Percentiles rank a stretch among this genome's conserved stretches.
Evolutionary conservation across 1,140 invertebrate species (phyloP).

Genomic region (Trichonephila clavata): DNA sequence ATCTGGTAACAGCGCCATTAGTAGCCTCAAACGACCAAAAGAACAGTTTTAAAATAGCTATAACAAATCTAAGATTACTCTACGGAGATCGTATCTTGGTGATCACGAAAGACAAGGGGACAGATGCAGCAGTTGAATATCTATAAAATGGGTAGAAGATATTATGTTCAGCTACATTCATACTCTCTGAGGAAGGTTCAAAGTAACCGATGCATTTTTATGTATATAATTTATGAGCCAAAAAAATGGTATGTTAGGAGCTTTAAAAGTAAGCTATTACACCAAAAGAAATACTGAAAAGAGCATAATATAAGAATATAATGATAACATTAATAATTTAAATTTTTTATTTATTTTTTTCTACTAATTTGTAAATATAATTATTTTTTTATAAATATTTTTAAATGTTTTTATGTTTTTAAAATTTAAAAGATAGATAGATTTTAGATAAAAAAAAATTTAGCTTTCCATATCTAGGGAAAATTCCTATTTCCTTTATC

Average conservation of each 20-base stretch:
- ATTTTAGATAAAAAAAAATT: no score
- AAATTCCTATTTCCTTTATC: no score
- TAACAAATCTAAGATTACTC: conserved; percentile 60
- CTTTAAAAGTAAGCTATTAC: neutral
- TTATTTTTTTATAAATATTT: no score
- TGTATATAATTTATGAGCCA: neutral
- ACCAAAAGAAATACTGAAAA: neutral
- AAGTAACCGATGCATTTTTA: neutral
- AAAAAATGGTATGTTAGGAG: neutral
- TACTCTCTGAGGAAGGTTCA: neutral
- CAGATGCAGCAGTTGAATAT: neutral
- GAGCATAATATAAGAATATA: neutral
- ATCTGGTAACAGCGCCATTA: conserved; percentile 55
- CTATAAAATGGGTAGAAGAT: conserved; percentile 27
- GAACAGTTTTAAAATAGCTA: conserved; percentile 61
- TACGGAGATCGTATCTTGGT: conserved; percentile 46
- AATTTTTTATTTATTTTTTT: neutral
- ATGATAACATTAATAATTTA: neutral
- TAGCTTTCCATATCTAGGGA: no score
- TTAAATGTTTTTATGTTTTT: no score
- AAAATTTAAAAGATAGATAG: no score
- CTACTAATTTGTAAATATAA: neutral
- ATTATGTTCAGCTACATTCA: neutral
- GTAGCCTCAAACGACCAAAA: conserved; percentile 42
- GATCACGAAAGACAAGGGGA: conserved; percentile 25